Conservation (phyloP, 2,113 vertebrate species). For the Heliornis fulica region DNA sequence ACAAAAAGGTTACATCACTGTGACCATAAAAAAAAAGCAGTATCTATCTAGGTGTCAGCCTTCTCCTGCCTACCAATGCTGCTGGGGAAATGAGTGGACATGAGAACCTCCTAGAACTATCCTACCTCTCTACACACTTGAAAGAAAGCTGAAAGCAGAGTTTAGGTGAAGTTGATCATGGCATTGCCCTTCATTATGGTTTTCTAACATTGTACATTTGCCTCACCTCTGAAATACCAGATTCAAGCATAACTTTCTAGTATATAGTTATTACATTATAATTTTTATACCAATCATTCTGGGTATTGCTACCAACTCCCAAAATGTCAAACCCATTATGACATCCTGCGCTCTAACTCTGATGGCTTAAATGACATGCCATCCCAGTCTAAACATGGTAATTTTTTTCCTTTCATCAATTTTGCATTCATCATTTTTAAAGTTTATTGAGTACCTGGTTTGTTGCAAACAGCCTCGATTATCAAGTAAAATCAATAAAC, state of each 20-base stretch:
- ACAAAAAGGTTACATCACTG: neutral
- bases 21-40: accelerated
- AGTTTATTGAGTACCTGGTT: neutral
- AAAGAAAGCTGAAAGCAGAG: neutral
- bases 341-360: neutral
- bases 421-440: neutral
- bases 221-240: neutral
- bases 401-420: neutral
- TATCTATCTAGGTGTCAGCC: neutral
- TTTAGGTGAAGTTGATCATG: neutral
- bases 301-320: neutral
- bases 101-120: neutral
- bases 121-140: neutral
- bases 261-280: too few species aligned
- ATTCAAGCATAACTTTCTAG: neutral
- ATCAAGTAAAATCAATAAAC: neutral
- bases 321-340: neutral
- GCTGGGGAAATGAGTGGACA: neutral
- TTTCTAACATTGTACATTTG: neutral
- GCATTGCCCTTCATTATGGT: neutral
- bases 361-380: neutral
- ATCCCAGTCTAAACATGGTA: neutral
- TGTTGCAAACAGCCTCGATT: neutral
- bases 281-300: neutral
- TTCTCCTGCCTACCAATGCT: neutral